A percentile compares a stretch with the other conserved stretches of the same genome.
These are phyloP conservation scores for Bungarus multicinctus DNA, from an alignment of 2,113 vertebrate genomes.

Conservation along the genomic window DNA sequence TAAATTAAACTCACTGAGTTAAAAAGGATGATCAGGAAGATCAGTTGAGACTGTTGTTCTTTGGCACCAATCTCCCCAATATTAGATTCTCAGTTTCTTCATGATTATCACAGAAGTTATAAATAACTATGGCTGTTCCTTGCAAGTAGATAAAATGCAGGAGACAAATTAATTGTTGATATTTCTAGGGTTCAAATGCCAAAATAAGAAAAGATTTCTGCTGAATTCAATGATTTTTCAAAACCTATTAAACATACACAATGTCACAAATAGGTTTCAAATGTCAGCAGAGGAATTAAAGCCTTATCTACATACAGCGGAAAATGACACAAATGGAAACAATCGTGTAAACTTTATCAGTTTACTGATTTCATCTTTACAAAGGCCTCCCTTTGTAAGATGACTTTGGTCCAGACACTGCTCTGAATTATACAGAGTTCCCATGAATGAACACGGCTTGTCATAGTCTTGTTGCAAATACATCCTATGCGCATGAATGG, in stretches of 20 bases:
- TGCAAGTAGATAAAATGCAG: not conserved
- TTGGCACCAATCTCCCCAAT: not conserved
- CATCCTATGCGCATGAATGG: not conserved
- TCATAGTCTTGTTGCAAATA: not conserved
- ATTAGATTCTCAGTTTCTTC: conserved; percentile 1
- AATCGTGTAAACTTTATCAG: accelerated
- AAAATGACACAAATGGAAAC: not conserved
- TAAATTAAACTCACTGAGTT: not conserved
- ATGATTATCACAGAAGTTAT: not conserved
- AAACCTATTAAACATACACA: not conserved
- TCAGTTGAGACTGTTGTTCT: not conserved
- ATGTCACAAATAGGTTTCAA: accelerated
- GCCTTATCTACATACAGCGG: accelerated
- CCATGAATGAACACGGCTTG: accelerated
- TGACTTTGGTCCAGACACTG: not conserved
- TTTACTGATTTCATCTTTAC: not conserved
- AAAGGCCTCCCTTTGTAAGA: not conserved
- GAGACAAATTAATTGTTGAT: conserved; percentile 23
- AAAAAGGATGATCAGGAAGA: conserved; percentile 3
- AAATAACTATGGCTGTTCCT: not conserved
- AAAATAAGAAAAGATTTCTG: not conserved
- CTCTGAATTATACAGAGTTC: not conserved
- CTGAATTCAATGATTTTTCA: not conserved
- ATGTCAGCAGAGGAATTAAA: not conserved
- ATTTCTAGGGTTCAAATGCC: conserved; percentile 19